These are phyloP conservation scores for Eupeodes luniger DNA, from an alignment of 2,888 invertebrate species.

Conservation along the genomic window DNA sequence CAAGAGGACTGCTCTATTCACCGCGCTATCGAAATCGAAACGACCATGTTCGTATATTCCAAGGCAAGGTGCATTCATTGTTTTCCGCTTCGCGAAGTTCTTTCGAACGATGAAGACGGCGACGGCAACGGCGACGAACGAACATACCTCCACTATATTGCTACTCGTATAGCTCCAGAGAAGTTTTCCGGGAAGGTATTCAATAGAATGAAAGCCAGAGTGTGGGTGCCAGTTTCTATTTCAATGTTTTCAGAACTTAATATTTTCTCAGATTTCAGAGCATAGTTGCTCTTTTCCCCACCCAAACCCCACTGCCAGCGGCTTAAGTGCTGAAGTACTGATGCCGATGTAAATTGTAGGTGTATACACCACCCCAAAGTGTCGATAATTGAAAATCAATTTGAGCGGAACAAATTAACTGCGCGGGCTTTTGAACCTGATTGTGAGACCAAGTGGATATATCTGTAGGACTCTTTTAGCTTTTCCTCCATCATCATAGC, in stretches of 20 bases:
- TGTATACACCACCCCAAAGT: slow-evolving; percentile 13
- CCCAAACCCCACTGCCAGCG: too few relatives aligned
- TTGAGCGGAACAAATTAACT: slow-evolving; percentile 70
- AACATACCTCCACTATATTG: not conserved
- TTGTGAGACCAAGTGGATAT: slow-evolving; percentile 21
- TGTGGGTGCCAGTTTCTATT: slow-evolving; percentile 46
- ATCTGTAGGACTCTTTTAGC: not conserved
- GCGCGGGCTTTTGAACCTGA: slow-evolving; percentile 27
- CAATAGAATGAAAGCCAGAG: slow-evolving; percentile 27
- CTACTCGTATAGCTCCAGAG: not conserved
- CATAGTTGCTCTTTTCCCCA: not conserved
- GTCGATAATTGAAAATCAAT: slow-evolving; percentile 70
- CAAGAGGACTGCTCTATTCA: not conserved
- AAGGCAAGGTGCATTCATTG: slow-evolving; percentile 44
- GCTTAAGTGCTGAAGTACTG: too few relatives aligned
- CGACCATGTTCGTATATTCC: not conserved
- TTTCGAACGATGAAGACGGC: not conserved
- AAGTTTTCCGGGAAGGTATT: slow-evolving; percentile 48
- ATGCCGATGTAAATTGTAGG: too few relatives aligned
- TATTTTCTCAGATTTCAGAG: not conserved
- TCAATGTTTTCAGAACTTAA: slow-evolving; percentile 20
- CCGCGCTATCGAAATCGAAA: not conserved
- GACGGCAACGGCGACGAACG: too few relatives aligned
- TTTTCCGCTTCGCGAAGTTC: slow-evolving; percentile 47
- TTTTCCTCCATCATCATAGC: slow-evolving; percentile 9